phyloP scores from a whole-genome alignment of 1,140 invertebrate species.

The Drosophila elegans region DNA sequence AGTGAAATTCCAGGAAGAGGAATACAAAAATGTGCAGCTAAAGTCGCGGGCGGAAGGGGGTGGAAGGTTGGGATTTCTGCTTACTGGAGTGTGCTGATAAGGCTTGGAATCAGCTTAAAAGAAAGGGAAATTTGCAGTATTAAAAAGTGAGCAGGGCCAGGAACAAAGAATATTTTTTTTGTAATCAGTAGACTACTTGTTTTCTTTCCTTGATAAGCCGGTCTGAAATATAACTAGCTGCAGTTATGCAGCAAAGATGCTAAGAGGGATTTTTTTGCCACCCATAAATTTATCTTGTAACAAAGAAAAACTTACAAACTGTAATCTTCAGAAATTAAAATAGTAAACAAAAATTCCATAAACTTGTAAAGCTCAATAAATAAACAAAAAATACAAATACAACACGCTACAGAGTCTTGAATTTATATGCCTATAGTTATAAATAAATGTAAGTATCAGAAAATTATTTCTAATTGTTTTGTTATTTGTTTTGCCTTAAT shows the following conservation, averaged over 20 bases:
- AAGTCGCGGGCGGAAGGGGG: conserved; percentile 3
- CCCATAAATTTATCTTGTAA: background rate
- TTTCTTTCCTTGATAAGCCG: conserved; percentile 6
- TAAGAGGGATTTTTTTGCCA: background rate
- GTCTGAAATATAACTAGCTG: conserved; percentile 4
- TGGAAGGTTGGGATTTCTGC: conserved; percentile 19
- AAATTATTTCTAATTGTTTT: background rate
- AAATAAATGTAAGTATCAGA: too few relatives aligned
- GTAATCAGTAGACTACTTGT: conserved; percentile 19
- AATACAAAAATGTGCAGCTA: conserved; percentile 52
- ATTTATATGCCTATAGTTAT: too few relatives aligned
- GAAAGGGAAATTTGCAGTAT: conserved; percentile 39
- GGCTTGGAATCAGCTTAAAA: conserved; percentile 44
- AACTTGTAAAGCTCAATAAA: too few relatives aligned
- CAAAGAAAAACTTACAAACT: background rate
- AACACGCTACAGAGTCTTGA: too few relatives aligned
- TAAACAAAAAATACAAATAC: too few relatives aligned
- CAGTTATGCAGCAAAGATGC: background rate
- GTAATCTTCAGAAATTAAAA: background rate
- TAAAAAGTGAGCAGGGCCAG: conserved; percentile 8
- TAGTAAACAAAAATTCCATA: background rate
- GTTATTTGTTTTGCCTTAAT: too few relatives aligned
- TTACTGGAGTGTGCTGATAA: conserved; percentile 69
- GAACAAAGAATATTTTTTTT: conserved; percentile 17
- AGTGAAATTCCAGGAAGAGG: conserved; percentile 45